Evolutionary conservation across 2,797 vertebrate species (phyloP), one percentile per base, ranked within the genome.

Genomic region (Anabacerthia variegaticeps): DNA sequence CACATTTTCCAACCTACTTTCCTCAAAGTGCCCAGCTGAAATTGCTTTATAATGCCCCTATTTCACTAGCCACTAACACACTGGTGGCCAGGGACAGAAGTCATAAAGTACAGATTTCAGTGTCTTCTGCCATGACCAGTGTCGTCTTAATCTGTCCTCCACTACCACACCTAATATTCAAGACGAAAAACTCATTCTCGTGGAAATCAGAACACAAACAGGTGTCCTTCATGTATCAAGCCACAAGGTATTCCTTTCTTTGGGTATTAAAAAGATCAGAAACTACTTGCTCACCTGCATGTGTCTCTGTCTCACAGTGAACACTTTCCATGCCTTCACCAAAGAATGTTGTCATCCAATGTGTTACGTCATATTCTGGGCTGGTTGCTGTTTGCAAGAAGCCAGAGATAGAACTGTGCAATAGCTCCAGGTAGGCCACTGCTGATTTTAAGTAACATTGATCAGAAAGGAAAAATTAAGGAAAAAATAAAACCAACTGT

Each of bases 351-450:
- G 1, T 55, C 36, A 49, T 63, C 44, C 61, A 63, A 10, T 56
- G 22, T 65, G 15, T 39, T 84, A 30, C 34, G 37, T 61, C 51
- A 36, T 32, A 15, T 51, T 8, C 39, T 54, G 36, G 11, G 16
- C 8, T 63, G 48, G 49, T 21, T 2, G 0, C 28, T 63, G 4
- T 49, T 39, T 78, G 21, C 19, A 9, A 72, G 30, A 80, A 84
- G 54, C 8, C 37, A 76, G 43, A 16, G 14, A 54, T 23, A 56
- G 17, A 73, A 2, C 9, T 20, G 14, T 58, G 26, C 0, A 0
- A 52, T 23, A 79, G 30, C 43, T 76, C 26, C 28, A 79, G 48
- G 18, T 11, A 10, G 19, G 67, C 20, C 34, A 34, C 26, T 43
- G 41, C 13, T 85, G 51, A 58, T 44, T 49, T 84, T 52, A 82